Evolutionary conservation across 2,888 invertebrate species (phyloP), one percentile per base, ranked within the genome.

Genomic region (Oxyteleia sp.): DNA sequence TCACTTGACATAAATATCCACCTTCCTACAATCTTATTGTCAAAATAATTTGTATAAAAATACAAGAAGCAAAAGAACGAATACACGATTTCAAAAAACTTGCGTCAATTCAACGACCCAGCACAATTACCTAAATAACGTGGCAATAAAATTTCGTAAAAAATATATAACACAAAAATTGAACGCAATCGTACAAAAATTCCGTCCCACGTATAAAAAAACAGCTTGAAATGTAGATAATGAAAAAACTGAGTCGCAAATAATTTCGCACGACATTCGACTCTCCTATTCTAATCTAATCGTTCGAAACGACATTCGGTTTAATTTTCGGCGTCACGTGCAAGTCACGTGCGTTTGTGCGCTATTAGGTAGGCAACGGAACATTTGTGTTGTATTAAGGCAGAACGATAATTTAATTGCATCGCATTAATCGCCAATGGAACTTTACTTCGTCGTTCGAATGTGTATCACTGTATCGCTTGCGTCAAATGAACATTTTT

Each of bases 281-380:
- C 43, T 53, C 29, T 63, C 7, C 41, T 59, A 55, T 45, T 63
- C 64, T 64, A 74, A 64, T 64, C 55, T 75, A 75, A 75, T 75
- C 55, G 18, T 57, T 74, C 20, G 29, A 41, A 75, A 75, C 35
- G 43, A 47, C 51, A 32, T 64, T 64, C 47, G 43, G 51, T 75
- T 64, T 47, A 64, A 35, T 55, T 75, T 38, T 47, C 35, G 53
- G 41, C 57, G 55, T 47, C 64, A 64, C 55, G 64, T 45, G 55
- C 47, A 43, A 75, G 38, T 57, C 75, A 75, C 75, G 13, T 61
- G 57, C 26, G 13, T 51, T 55, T 47, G 55, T 63, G 29, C 41
- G 43, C 26, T 75, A 47, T 55, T 64, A 64, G 38, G 32, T 63
- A 75, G 63, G 61, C 51, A 72, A 61, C 51, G 61, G 51, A 61